Base-by-base conservation (phyloP, 2,888 invertebrate species). In the Chrysotoxum bicinctum region DNA sequence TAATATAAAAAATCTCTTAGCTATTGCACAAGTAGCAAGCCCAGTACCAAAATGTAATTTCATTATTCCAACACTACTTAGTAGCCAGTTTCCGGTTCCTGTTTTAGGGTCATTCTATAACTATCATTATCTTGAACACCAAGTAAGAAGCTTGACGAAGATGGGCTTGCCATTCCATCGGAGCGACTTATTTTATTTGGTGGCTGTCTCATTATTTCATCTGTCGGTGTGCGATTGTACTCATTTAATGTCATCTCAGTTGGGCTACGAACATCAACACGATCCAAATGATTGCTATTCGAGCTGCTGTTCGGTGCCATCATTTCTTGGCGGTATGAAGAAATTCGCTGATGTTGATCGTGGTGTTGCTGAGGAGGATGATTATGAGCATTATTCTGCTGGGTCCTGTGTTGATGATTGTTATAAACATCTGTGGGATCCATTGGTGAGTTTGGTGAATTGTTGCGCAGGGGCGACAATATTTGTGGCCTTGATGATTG, bases 31-130 rank as follows among this genome's bases (percentile, higher is more conserved):
- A 80, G 72, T 69, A 85, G 80, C 80, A 76, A 77, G 73, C 80
- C 76, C 85, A 77, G 62, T 81, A 85, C 81, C 80, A 81, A 79
- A 23, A 32, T 40, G 30, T 40, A 76, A 80, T 72, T 76, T 75
- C 40, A n/a, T 58, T 32, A 58, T 3, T 56, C 45, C 62, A 14
- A 23, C 43, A 62, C n/a, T 32, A 26, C 30, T 87, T 87, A 92
- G 88, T 91, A 92, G 74, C 92, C 91, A 79, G 90, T 90, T 89
- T 92, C 92, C 43, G 92, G 92, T 88, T 92, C 92, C 88, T 92
- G 91, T 88, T 92, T 92, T 43, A 92, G 87, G 64, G 91, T 90
- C 89, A 92, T 89, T 64, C 91, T 91, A 88, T 91, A 91, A 48
- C 89, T 88, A 68, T 92, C 91, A n/a, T 69, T 87, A 56, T 89